phyloP scores from a whole-genome alignment of 2,797 vertebrate species.

The Graptemys geographica region DNA sequence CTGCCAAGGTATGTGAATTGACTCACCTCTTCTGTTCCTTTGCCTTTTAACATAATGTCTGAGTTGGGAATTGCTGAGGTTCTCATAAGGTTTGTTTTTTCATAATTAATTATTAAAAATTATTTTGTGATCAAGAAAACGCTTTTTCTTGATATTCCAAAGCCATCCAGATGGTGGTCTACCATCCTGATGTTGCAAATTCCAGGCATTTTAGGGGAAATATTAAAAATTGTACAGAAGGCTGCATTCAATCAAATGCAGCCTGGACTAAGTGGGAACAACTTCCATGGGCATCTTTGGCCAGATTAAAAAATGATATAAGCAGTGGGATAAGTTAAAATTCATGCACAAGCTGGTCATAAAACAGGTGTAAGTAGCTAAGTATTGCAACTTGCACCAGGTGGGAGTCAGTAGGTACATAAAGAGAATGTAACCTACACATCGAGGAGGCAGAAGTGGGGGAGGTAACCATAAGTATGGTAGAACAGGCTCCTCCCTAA shows the following conservation, averaged over 20 bases:
- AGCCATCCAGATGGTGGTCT: background rate
- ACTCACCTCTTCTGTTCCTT: background rate
- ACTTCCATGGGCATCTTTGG: background rate
- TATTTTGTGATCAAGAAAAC: fast-evolving
- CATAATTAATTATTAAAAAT: background rate
- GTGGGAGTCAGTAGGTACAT: fast-evolving
- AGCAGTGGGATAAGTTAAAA: background rate
- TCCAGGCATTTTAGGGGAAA: background rate
- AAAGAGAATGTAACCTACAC: fast-evolving
- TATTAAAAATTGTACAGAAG: background rate
- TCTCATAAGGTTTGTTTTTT: background rate
- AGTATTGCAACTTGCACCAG: background rate
- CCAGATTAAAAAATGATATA: background rate
- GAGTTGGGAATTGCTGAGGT: fast-evolving
- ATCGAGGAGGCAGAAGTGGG: background rate
- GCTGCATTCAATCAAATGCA: background rate
- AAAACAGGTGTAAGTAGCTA: background rate
- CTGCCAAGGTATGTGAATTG: background rate
- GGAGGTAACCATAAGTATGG: background rate
- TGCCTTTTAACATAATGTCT: background rate
- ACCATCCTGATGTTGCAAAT: background rate
- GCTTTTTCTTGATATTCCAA: background rate
- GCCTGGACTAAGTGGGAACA: background rate
- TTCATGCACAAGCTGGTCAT: background rate
- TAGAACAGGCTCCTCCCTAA: background rate